Conservation (phyloP, 23 tunicate species). For the Ciona savignyi region DNA sequence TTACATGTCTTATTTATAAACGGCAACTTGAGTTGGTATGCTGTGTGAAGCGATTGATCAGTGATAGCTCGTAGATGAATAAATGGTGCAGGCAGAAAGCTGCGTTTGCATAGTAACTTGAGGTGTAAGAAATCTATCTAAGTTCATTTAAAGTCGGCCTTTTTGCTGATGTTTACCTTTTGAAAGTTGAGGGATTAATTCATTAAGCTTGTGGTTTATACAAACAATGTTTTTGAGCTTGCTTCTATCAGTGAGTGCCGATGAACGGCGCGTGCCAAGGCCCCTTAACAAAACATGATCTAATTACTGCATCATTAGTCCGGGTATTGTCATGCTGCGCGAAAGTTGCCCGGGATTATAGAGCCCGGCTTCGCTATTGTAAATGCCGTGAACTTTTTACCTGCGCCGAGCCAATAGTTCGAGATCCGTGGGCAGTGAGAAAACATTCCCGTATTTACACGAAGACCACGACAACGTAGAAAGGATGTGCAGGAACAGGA, state of each 20-base stretch:
- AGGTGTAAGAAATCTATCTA: no score
- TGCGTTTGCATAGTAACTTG: no score
- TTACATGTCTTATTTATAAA: not conserved
- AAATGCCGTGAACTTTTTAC: not conserved
- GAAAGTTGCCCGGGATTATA: not conserved
- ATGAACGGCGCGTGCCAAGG: not conserved
- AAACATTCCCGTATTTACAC: not conserved
- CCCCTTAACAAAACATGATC: not conserved
- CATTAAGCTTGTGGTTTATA: not conserved
- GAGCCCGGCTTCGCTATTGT: not conserved
- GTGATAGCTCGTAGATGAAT: no score
- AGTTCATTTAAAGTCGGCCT: no score
- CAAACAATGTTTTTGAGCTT: not conserved
- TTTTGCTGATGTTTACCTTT: no score
- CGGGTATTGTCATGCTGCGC: not conserved
- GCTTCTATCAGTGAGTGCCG: not conserved
- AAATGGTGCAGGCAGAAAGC: not conserved
- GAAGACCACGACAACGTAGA: not conserved
- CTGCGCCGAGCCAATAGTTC: not conserved
- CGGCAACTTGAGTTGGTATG: not conserved
- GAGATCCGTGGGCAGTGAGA: not conserved
- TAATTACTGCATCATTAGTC: not conserved
- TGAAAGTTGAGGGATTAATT: not conserved
- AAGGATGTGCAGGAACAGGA: no score
- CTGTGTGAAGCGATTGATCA: not conserved